Evolutionary conservation across 2,888 invertebrate species (phyloP).

Genomic region (Agonopterix arenella): DNA sequence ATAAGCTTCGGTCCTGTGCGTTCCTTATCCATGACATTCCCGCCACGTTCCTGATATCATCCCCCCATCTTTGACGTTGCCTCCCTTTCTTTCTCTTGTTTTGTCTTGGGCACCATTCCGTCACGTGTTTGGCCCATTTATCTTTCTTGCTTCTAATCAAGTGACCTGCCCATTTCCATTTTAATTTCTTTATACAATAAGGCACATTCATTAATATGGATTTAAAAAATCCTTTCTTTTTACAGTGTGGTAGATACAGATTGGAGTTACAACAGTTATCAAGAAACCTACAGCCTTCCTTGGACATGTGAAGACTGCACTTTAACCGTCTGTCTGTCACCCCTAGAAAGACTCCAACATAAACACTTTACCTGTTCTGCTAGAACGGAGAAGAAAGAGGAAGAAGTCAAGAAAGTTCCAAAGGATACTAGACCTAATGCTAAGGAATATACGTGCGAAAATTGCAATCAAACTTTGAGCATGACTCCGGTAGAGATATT

Average conservation of each 20-base stretch:
- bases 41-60: too few species aligned
- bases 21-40: too few species aligned
- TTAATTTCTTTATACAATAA: too few species aligned
- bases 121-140: too few species aligned
- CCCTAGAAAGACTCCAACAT: constrained; percentile 86
- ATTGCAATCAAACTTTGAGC: constrained; percentile 81
- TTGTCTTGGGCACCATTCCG: too few species aligned
- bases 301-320: constrained; percentile 87
- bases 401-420: constrained; percentile 30
- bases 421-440: constrained; percentile 72
- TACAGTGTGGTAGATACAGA: constrained; percentile 80
- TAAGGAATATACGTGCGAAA: constrained; percentile 82
- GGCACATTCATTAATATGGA: too few species aligned
- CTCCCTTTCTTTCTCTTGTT: too few species aligned
- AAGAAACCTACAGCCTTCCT: constrained; percentile 76
- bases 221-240: constrained; percentile 15
- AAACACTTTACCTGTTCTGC: constrained; percentile 68
- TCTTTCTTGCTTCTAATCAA: too few species aligned
- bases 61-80: too few species aligned
- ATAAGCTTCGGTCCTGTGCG: too few species aligned
- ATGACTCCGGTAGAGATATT: constrained; percentile 90
- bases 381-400: constrained; percentile 37
- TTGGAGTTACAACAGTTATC: constrained; percentile 80
- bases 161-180: too few species aligned
- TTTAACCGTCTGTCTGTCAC: constrained; percentile 76